Base-by-base conservation (phyloP, 2,113 vertebrate species). In the Camarhynchus parvulus region DNA sequence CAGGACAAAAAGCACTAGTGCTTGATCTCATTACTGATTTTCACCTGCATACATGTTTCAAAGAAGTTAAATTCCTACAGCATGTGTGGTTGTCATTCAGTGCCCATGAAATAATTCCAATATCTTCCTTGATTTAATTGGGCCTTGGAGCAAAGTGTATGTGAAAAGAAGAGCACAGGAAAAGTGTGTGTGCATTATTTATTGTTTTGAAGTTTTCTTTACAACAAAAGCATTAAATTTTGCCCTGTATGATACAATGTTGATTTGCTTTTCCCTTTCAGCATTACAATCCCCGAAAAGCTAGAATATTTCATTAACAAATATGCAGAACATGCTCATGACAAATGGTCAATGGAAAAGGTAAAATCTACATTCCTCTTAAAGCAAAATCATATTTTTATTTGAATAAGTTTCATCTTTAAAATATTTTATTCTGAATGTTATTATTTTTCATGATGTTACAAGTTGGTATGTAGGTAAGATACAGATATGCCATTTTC, bases 331-430 rank as follows among this genome's bases (percentile, higher is more conserved):
- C 99, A 99, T 81, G 98, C 98, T 55, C 99, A 99, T 67, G 99
- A 99, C 96, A 99, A 98, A 58, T 99, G 99, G 99, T 99, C 99
- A 47, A 99, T 99, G 98, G 99, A 99, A 96, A 99, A 99, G 99
- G 99, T 99, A 98, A 98, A 90, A 69, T 31, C 20, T 49, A 4
- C 30, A 69, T 49, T 49, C 20, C 31, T 44, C 9, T 68, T 83
- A 64, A 77, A 64, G 6, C 7, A 76, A 77, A 92, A 61, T 50
- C 5, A 11, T 25, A 37, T 30, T 27, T 89, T 75, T 35, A 46
- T 76, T 63, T 73, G 1, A 47, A 47, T 42, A 3, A 8, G 30
- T 50, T 70, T 80, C 0, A 61, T 63, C 9, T 42, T 74, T 35
- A 72, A 59, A 68, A 46, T 42, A 44, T 53, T 74, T 89, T 82